Conservation (phyloP, 2,113 vertebrate genomes). For the Carassius gibelio region DNA sequence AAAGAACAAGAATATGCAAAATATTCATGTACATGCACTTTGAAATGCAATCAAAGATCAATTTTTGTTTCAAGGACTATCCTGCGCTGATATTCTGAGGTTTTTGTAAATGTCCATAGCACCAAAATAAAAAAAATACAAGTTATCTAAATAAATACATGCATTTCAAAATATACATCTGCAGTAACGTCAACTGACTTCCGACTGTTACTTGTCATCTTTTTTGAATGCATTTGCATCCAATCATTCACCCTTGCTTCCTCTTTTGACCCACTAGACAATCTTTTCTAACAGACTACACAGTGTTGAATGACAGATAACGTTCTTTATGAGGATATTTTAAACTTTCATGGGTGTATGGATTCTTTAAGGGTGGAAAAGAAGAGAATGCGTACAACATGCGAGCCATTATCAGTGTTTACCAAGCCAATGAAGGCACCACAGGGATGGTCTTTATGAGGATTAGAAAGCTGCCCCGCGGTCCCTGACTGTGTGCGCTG, state of each 20-base stretch:
- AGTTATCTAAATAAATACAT: too few relatives aligned
- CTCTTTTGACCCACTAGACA: constrained; percentile 45
- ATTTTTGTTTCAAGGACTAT: too few relatives aligned
- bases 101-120: too few relatives aligned
- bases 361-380: constrained; percentile 49
- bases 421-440: constrained; percentile 59
- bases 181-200: too few relatives aligned
- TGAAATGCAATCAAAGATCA: too few relatives aligned
- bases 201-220: too few relatives aligned
- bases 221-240: too few relatives aligned
- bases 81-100: too few relatives aligned
- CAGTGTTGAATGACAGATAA: neutral
- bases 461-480: constrained; percentile 58
- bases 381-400: constrained; percentile 40
- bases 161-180: too few relatives aligned
- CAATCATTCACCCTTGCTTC: constrained; percentile 10
- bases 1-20: neutral
- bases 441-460: constrained; percentile 58
- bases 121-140: too few relatives aligned
- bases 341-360: constrained; percentile 54
- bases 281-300: constrained; percentile 47
- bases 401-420: constrained; percentile 62
- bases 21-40: neutral
- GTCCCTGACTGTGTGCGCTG: constrained; percentile 48
- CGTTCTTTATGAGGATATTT: constrained; percentile 26